Percentiles rank a stretch among this genome's conserved stretches.
Evolutionary conservation across 2,797 vertebrate species (phyloP).

Genomic region (Meriones psammophilus): DNA sequence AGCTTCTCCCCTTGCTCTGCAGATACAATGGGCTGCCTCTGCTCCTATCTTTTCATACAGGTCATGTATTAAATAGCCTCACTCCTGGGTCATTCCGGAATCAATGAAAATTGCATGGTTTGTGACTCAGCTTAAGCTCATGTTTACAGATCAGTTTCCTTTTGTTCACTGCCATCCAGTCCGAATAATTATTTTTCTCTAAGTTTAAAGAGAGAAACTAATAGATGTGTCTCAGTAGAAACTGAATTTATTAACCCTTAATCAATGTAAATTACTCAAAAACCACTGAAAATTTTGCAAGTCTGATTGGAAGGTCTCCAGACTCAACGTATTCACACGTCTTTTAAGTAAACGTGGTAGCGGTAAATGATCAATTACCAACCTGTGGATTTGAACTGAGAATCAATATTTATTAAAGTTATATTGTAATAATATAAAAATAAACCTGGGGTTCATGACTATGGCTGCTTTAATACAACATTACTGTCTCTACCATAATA

Average conservation of each 20-base stretch:
- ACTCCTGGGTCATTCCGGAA: not conserved
- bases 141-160: not conserved
- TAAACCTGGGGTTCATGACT: not conserved
- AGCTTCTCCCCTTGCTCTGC: not conserved
- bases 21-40: not conserved
- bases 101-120: not conserved
- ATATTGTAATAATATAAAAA: not conserved
- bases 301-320: not conserved
- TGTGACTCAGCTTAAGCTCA: not conserved
- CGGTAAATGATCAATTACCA: not conserved
- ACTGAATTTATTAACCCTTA: not conserved
- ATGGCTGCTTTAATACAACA: not conserved
- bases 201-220: not conserved
- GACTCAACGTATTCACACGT: not conserved
- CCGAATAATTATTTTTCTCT: not conserved
- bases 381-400: not conserved
- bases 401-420: not conserved
- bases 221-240: conserved; percentile 27
- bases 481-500: not conserved
- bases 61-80: not conserved
- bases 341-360: not conserved
- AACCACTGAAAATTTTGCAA: not conserved
- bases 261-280: not conserved
- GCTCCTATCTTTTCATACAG: not conserved
- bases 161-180: not conserved